Percentiles rank a stretch among this genome's conserved stretches.
These are phyloP conservation scores for Sphaeramia orbicularis DNA, from an alignment of 2,797 vertebrate species.

Conservation along the genomic window DNA sequence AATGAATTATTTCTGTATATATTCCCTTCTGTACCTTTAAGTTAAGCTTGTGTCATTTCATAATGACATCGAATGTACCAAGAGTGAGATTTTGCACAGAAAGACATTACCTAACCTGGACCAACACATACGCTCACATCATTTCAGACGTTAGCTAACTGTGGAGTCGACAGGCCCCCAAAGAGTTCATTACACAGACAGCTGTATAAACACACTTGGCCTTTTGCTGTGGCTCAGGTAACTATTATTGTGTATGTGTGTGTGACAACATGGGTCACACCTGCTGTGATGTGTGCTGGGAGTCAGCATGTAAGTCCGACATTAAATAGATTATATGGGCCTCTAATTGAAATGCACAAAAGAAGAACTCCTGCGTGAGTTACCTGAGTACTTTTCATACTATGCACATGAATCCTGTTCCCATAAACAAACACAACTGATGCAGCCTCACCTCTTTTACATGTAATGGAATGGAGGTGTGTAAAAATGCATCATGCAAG, in stretches of 20 bases:
- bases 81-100: slow-evolving; percentile 30
- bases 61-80: slow-evolving; percentile 29
- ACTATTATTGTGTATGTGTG: slow-evolving; percentile 5
- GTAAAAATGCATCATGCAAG: no score
- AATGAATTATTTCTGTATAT: not conserved
- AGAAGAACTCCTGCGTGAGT: not conserved
- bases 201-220: slow-evolving; percentile 13
- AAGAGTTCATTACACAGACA: slow-evolving; percentile 3
- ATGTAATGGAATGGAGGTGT: no score
- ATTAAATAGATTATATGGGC: slow-evolving; percentile 25
- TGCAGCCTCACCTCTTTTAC: no score
- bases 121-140: not conserved
- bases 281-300: slow-evolving; percentile 47
- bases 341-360: slow-evolving; percentile 1
- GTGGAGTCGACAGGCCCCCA: not conserved
- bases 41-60: slow-evolving; percentile 31
- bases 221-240: slow-evolving; percentile 8
- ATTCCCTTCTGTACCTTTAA: not conserved
- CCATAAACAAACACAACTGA: no score
- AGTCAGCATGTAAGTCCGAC: slow-evolving; percentile 46
- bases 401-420: no score
- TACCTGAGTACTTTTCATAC: no score
- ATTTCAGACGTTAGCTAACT: slow-evolving; percentile 8
- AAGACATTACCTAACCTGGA: slow-evolving; percentile 5
- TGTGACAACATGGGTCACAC: slow-evolving; percentile 34